Evolutionary conservation across 2,888 invertebrate genomes (phyloP).

Genomic region (Entomobrya proxima): DNA sequence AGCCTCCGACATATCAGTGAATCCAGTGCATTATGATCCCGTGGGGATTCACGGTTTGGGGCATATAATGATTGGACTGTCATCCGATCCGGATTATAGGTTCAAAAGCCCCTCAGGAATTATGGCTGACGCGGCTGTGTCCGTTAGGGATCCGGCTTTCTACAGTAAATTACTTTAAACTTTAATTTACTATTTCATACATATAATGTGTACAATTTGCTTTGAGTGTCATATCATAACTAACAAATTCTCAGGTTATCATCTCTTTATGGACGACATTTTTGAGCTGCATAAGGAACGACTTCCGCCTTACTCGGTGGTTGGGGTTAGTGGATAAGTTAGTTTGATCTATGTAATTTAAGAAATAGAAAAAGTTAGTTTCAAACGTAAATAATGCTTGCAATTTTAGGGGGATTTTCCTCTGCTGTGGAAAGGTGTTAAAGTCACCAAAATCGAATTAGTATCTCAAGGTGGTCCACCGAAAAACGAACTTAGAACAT

Average conservation of each 20-base stretch:
- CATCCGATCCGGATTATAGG: conserved; percentile 49
- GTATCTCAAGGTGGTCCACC: not conserved
- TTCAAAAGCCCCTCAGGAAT: conserved; percentile 29
- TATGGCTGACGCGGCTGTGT: conserved; percentile 43
- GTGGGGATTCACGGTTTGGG: conserved; percentile 56
- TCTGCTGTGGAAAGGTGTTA: conserved; percentile 62
- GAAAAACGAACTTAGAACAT: conserved; percentile 56
- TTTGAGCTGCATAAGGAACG: conserved; percentile 86
- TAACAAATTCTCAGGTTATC: conserved; percentile 27
- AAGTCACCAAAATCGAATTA: conserved; percentile 33
- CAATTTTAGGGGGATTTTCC: conserved; percentile 63
- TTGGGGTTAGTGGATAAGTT: conserved; percentile 47
- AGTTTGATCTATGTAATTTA: not conserved
- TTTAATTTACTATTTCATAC: not conserved
- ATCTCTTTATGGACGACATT: conserved; percentile 79
- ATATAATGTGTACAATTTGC: too few relatives aligned
- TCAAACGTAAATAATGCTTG: not conserved
- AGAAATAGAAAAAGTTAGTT: not conserved
- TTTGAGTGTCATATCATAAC: not conserved
- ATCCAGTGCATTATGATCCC: conserved; percentile 47
- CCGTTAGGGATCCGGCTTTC: conserved; percentile 39
- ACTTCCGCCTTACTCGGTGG: conserved; percentile 81
- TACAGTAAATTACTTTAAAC: not conserved
- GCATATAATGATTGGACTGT: conserved; percentile 45
- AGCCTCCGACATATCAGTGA: conserved; percentile 51